Conservation (phyloP, 2,113 vertebrate species). For the Burhinus bistriatus region DNA sequence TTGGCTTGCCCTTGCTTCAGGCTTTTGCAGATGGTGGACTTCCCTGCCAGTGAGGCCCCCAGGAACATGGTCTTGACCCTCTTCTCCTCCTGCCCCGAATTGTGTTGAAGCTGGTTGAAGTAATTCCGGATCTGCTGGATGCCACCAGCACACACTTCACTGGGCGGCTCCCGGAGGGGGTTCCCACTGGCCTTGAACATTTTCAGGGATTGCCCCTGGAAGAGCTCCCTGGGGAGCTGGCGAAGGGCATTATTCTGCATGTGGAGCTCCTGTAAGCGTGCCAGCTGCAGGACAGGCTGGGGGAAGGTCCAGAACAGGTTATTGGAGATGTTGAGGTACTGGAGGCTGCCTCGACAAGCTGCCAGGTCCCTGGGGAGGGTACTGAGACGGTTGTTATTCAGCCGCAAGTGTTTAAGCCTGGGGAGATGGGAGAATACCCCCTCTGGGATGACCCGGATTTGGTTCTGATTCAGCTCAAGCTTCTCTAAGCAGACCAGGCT, state of each 20-base stretch:
- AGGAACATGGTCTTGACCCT: constrained; percentile 77
- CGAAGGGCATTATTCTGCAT: constrained; percentile 66
- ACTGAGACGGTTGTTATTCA: constrained; percentile 69
- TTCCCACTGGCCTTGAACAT: constrained; percentile 65
- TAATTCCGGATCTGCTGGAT: constrained; percentile 70
- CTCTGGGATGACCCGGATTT: constrained; percentile 49
- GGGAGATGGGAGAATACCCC: constrained; percentile 51
- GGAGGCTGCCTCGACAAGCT: constrained; percentile 51
- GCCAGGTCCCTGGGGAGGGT: constrained; percentile 66
- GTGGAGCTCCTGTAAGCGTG: constrained; percentile 49
- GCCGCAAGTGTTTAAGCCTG: constrained; percentile 63
- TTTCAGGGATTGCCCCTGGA: constrained; percentile 44
- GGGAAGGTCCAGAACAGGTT: constrained; percentile 62
- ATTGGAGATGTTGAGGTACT: constrained; percentile 72
- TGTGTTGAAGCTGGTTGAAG: constrained; percentile 58
- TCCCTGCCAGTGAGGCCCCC: constrained; percentile 67
- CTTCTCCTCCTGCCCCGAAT: constrained; percentile 24
- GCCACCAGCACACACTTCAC: constrained; percentile 69
- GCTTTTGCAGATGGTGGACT: constrained; percentile 74
- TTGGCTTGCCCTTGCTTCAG: constrained; percentile 38
- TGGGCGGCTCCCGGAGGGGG: constrained; percentile 62
- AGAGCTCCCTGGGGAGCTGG: constrained; percentile 64
- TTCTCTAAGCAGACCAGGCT: constrained; percentile 59
- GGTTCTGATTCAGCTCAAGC: constrained; percentile 76
- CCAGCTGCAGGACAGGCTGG: constrained; percentile 50